A percentile compares a stretch with the other conserved stretches of the same genome.
These are phyloP conservation scores for Drosophila pseudotakahashii DNA, from an alignment of 2,888 invertebrate genomes.

Conservation along the genomic window DNA sequence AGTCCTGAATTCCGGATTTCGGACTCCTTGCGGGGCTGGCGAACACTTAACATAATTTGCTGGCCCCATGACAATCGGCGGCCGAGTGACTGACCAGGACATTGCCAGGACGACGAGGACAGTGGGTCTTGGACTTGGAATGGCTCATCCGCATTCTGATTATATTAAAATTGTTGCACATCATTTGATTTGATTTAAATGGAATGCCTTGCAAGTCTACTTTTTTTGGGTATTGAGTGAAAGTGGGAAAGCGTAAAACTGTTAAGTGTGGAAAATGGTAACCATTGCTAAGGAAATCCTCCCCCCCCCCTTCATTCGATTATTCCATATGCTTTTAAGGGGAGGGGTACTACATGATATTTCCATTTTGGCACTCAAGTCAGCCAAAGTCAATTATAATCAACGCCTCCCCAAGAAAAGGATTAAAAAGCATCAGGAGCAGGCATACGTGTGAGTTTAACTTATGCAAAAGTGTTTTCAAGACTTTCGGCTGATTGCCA, in stretches of 20 bases:
- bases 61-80: conserved; percentile 55
- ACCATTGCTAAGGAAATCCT: conserved; percentile 14
- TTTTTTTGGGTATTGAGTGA: neutral
- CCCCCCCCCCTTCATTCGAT: neutral
- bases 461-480: conserved; percentile 75
- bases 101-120: conserved; percentile 65
- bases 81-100: conserved; percentile 54
- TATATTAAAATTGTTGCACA: conserved; percentile 71
- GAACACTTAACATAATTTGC: conserved; percentile 62
- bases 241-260: conserved; percentile 4
- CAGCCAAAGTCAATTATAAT: conserved; percentile 84
- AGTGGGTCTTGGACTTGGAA: neutral
- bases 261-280: neutral
- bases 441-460: conserved; percentile 44
- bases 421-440: conserved; percentile 62
- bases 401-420: conserved; percentile 59
- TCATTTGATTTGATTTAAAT: conserved; percentile 69
- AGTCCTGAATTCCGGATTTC: neutral
- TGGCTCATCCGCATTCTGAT: conserved; percentile 21
- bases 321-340: neutral
- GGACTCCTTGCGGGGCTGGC: conserved; percentile 18
- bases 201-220: conserved; percentile 12
- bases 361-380: conserved; percentile 84
- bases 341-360: conserved; percentile 77
- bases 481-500: too few relatives aligned